A percentile compares a stretch with the other conserved stretches of the same genome.
Evolutionary conservation across 2,113 vertebrate genomes (phyloP).

Genomic region (Seriola quinqueradiata): DNA sequence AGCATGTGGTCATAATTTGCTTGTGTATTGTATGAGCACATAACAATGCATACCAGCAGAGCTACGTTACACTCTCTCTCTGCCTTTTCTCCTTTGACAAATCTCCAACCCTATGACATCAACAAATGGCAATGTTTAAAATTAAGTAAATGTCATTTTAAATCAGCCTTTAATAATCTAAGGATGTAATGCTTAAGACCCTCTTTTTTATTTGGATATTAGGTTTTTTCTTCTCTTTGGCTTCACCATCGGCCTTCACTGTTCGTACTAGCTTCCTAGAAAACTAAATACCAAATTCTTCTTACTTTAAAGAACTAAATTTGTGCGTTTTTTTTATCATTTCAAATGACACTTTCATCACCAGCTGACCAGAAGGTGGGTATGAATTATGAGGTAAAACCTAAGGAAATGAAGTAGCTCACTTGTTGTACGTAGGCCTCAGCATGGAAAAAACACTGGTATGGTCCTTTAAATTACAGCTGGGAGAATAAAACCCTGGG

Average conservation of each 20-base stretch:
- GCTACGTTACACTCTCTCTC: conserved; percentile 6
- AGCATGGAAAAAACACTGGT: neutral
- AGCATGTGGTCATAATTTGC: conserved; percentile 56
- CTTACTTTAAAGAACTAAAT: neutral
- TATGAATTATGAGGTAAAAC: neutral
- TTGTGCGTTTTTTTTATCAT: neutral
- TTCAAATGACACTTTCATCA: neutral
- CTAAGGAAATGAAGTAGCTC: neutral
- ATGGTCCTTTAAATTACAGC: conserved; percentile 13
- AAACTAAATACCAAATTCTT: neutral
- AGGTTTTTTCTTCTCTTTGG: neutral
- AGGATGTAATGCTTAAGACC: neutral
- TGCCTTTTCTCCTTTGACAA: neutral
- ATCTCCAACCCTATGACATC: conserved; percentile 18
- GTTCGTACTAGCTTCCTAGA: neutral
- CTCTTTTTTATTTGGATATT: neutral
- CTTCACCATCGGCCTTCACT: neutral
- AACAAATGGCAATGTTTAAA: conserved; percentile 13
- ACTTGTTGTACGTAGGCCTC: neutral
- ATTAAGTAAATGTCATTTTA: neutral
- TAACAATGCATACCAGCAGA: conserved; percentile 47
- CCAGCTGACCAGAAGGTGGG: neutral
- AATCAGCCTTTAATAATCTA: conserved; percentile 7
- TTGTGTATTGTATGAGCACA: conserved; percentile 32
- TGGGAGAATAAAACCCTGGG: neutral